Evolutionary conservation across 2,113 vertebrate genomes (phyloP).

Genomic region (Xyliphius kryptos): DNA sequence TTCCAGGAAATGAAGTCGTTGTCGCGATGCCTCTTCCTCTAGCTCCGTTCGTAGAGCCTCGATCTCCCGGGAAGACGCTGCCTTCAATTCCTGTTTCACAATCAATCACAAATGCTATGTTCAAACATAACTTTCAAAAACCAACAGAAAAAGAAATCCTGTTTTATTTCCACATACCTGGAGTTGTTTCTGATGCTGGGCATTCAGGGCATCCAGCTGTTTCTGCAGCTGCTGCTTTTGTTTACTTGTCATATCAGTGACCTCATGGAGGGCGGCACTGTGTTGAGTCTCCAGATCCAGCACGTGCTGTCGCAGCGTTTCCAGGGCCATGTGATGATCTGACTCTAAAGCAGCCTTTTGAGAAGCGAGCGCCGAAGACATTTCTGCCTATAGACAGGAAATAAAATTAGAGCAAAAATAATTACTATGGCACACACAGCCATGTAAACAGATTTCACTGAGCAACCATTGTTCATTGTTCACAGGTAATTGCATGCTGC

Average conservation of each 20-base stretch:
- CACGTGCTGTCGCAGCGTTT: slow-evolving; percentile 62
- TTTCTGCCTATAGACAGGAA: no score
- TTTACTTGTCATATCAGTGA: slow-evolving; percentile 49
- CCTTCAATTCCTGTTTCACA: slow-evolving; percentile 64
- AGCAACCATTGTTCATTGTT: slow-evolving; percentile 23
- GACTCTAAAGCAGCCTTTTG: slow-evolving; percentile 64
- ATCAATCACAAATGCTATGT: no score
- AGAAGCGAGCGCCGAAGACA: slow-evolving; percentile 49
- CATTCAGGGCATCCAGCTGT: slow-evolving; percentile 47
- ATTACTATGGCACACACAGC: no score
- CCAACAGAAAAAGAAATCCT: no score
- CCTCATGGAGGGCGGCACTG: slow-evolving; percentile 58
- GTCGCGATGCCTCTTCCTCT: slow-evolving; percentile 59
- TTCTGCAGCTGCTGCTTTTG: slow-evolving; percentile 59
- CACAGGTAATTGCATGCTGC: neutral
- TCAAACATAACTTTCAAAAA: no score
- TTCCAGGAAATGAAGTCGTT: slow-evolving; percentile 67
- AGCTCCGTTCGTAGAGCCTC: slow-evolving; percentile 59
- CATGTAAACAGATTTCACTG: neutral
- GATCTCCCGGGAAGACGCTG: slow-evolving; percentile 58
- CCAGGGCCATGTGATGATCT: slow-evolving; percentile 60
- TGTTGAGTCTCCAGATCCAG: slow-evolving; percentile 68
- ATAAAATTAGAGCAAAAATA: no score
- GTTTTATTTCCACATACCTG: slow-evolving; percentile 68
- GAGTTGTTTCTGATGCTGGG: slow-evolving; percentile 64